These are phyloP conservation scores for Cylloceria caligata DNA, from an alignment of 2,888 invertebrate species.

Conservation along the genomic window DNA sequence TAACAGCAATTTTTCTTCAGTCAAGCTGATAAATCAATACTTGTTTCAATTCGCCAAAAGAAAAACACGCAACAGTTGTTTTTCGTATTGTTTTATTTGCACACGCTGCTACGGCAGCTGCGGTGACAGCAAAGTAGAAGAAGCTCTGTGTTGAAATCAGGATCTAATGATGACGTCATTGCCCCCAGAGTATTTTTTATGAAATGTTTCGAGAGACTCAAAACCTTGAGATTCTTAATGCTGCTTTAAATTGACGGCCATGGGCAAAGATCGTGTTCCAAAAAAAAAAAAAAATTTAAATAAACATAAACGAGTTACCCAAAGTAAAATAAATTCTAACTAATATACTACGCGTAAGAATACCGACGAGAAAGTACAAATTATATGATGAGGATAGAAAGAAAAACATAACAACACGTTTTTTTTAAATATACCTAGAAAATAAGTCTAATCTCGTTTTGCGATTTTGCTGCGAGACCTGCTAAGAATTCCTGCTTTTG, in stretches of 20 bases:
- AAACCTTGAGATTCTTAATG: constrained; percentile 43
- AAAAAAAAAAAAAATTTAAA: constrained; percentile 35
- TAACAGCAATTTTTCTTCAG: not conserved
- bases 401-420: constrained; percentile 29
- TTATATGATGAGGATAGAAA: constrained; percentile 65
- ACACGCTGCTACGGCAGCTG: not conserved
- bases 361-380: constrained; percentile 77
- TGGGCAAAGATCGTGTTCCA: constrained; percentile 24
- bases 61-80: constrained; percentile 62
- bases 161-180: constrained; percentile 15
- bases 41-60: constrained; percentile 29
- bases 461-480: constrained; percentile 61
- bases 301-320: constrained; percentile 71
- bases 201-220: constrained; percentile 42
- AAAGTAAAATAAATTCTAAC: constrained; percentile 74
- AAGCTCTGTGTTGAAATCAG: constrained; percentile 20
- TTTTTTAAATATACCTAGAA: constrained; percentile 55
- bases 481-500: constrained; percentile 57
- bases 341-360: constrained; percentile 68
- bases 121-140: constrained; percentile 13
- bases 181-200: constrained; percentile 59
- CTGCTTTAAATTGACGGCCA: constrained; percentile 37
- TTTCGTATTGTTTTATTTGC: constrained; percentile 8
- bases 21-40: constrained; percentile 26
- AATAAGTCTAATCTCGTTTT: constrained; percentile 56